Percentiles rank a stretch among this genome's conserved stretches.
phyloP scores from a whole-genome alignment of 2,888 invertebrate genomes.

The Caradrina kadenii region DNA sequence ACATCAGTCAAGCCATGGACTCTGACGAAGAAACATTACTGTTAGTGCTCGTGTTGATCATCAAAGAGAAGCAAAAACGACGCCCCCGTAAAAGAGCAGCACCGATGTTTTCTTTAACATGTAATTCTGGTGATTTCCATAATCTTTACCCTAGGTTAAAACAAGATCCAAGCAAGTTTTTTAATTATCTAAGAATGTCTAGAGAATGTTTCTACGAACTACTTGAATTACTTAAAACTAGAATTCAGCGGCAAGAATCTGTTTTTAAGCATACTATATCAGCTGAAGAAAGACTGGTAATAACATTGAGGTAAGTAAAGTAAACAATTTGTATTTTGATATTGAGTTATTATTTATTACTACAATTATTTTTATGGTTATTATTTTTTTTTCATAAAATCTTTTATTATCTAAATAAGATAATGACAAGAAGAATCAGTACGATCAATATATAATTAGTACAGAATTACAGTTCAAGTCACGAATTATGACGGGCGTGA shows the following conservation, averaged over 20 bases:
- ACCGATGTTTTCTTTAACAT: slow-evolving; percentile 33
- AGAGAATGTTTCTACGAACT: slow-evolving; percentile 43
- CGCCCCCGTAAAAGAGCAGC: slow-evolving; percentile 30
- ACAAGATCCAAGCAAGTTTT: slow-evolving; percentile 23
- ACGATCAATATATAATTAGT: too few species aligned
- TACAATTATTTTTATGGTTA: too few species aligned
- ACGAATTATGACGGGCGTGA: too few species aligned
- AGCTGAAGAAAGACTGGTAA: slow-evolving; percentile 26
- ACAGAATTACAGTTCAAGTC: too few species aligned
- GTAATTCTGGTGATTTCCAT: slow-evolving; percentile 37
- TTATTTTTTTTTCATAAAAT: too few species aligned
- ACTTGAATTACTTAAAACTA: slow-evolving; percentile 33
- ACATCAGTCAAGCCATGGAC: slow-evolving; percentile 38
- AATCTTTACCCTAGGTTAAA: slow-evolving; percentile 45
- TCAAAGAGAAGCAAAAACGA: slow-evolving; percentile 16
- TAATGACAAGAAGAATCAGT: too few species aligned
- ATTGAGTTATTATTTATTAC: too few species aligned
- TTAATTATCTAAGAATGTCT: slow-evolving; percentile 5
- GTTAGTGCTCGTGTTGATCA: slow-evolving; percentile 35
- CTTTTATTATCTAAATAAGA: too few species aligned
- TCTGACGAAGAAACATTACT: slow-evolving; percentile 34
- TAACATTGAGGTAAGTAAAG: slow-evolving; percentile 35
- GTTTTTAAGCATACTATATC: slow-evolving; percentile 26
- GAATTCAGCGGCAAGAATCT: slow-evolving; percentile 34
- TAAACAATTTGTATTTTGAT: slow-evolving; percentile 13